Evolutionary conservation across 2,888 invertebrate species (phyloP), one percentile per base, ranked within the genome.

Genomic region (Tyria jacobaeae): DNA sequence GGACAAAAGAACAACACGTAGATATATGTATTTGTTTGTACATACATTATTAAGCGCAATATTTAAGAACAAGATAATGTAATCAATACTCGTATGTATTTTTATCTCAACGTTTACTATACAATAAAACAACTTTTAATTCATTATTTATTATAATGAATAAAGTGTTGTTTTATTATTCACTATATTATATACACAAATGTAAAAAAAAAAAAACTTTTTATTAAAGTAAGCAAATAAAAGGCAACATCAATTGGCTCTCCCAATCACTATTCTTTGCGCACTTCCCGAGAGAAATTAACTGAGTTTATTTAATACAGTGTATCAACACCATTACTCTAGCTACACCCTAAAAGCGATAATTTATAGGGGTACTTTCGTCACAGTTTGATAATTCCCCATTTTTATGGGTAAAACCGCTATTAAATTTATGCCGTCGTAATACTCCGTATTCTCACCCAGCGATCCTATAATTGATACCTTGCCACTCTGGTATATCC

Each of bases 331-430:
- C 65, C 72, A 69, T 71, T 76, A 75, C 74, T 76, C 76, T 64
- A 60, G 74, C 65, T 66, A 66, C 68, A 21, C 60, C 77, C 75
- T 55, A 69, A 78, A 81, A 75, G 78, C 79, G 78, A 84, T 85
- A 86, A 86, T 86, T 86, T 86, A 86, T 84, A 78, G 72, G 70
- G 79, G 83, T 80, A 82, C 86, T 85, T 81, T 73, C 76, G 81
- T 81, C 81, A 83, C 82, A 84, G 76, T 84, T 84, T 85, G 85
- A 86, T 86, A 86, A 86, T 86, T 83, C 73, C 73, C 82, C 76
- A 79, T 86, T 86, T 86, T 86, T 86, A 86, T 84, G 76, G 80
- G 68, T 73, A 71, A 71, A 80, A 80, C 84, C 84, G 72, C 76
- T 73, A 83, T 85, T 83, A 86, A 86, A 83, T 86, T 85, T 85